Percentiles rank a stretch among this genome's conserved stretches.
phyloP scores from a whole-genome alignment of 2,797 vertebrate genomes.

The Pipistrellus pygmaeus region DNA sequence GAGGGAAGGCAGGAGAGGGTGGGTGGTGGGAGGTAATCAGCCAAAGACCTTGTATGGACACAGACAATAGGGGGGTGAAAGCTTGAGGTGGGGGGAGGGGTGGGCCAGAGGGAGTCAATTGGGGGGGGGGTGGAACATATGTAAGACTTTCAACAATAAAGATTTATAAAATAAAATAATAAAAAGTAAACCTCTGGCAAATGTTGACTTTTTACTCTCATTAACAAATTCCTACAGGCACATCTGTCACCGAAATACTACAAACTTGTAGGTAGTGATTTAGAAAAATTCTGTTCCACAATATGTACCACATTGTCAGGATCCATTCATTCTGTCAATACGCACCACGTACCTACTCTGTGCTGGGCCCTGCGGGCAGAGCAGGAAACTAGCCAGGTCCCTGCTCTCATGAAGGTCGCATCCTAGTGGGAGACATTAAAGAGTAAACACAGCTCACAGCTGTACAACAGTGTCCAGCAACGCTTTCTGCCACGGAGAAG shows the following conservation, averaged over 20 bases:
- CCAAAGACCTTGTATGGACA: too few species aligned
- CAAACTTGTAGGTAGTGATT: fast-evolving
- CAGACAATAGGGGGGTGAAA: too few species aligned
- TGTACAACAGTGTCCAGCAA: fast-evolving
- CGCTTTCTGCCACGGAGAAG: neutral
- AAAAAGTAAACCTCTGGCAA: neutral
- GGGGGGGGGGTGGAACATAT: too few species aligned
- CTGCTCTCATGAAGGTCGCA: neutral
- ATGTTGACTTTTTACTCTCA: neutral
- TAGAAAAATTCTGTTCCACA: neutral
- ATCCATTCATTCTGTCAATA: neutral
- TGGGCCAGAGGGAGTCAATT: too few species aligned
- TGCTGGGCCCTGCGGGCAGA: neutral
- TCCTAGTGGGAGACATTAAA: neutral
- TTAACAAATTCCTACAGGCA: constrained; percentile 10
- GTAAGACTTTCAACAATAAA: too few species aligned
- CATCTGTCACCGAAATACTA: neutral
- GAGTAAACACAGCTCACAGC: neutral
- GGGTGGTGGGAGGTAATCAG: too few species aligned
- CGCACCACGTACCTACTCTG: neutral
- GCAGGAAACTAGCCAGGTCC: neutral
- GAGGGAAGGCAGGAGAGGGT: too few species aligned
- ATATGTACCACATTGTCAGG: neutral
- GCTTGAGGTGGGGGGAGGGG: too few species aligned
- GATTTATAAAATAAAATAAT: too few species aligned